Evolutionary conservation across 2,113 vertebrate genomes (phyloP).

Genomic region (Neodon shergylaensis): DNA sequence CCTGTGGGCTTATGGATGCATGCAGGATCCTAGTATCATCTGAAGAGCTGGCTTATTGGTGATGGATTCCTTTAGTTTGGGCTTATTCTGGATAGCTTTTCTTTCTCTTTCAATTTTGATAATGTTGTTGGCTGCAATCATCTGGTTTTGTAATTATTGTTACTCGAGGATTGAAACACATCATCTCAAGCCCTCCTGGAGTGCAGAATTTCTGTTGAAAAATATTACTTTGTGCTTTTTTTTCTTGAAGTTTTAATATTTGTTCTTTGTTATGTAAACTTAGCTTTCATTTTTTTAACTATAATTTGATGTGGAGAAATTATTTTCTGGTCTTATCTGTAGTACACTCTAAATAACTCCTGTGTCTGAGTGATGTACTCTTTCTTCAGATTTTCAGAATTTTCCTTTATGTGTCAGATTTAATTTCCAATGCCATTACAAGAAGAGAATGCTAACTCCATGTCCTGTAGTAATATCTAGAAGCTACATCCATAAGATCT

Average conservation of each 20-base stretch:
- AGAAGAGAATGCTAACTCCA: neutral
- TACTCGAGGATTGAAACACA: neutral
- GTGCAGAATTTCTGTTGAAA: neutral
- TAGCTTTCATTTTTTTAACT: neutral
- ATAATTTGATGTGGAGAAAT: neutral
- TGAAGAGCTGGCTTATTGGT: neutral
- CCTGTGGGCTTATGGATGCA: neutral
- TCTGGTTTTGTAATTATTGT: neutral
- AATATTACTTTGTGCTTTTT: neutral
- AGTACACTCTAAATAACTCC: neutral
- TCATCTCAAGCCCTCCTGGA: neutral
- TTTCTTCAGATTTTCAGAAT: neutral
- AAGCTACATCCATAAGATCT: neutral
- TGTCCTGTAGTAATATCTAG: neutral
- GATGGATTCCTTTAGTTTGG: neutral
- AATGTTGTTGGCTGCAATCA: neutral
- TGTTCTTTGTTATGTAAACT: neutral
- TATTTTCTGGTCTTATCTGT: neutral
- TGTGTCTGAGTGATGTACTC: neutral
- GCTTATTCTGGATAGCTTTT: neutral
- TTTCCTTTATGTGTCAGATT: neutral
- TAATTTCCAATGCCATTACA: neutral
- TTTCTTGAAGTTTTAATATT: neutral
- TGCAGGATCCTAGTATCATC: neutral
- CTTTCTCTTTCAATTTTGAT: neutral